phyloP scores from a whole-genome alignment of 2,113 vertebrate genomes.

The Haemorhous mexicanus region DNA sequence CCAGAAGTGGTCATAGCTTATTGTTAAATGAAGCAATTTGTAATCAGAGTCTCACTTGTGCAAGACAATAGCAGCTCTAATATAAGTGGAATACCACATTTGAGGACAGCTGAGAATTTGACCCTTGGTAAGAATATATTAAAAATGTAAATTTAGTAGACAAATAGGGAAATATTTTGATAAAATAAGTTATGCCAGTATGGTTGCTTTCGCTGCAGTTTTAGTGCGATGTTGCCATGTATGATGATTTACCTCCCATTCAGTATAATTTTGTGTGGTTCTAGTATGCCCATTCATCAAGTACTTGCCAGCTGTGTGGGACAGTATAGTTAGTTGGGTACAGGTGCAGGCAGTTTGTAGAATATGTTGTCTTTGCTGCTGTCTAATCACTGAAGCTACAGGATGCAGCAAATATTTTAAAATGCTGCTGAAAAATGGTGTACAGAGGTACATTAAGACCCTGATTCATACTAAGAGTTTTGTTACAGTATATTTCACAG shows the following conservation, averaged over 20 bases:
- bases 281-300: neutral
- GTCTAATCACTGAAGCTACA: neutral
- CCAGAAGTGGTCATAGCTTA: neutral
- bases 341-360: neutral
- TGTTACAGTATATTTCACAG: neutral
- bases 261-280: neutral
- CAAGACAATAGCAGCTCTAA: neutral
- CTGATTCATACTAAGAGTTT: neutral
- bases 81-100: neutral
- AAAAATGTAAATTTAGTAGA: neutral
- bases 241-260: neutral
- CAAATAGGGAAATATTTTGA: neutral
- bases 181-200: neutral
- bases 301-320: neutral
- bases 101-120: neutral
- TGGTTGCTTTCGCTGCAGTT: neutral
- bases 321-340: neutral
- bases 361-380: neutral
- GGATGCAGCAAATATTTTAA: slow-evolving; percentile 23
- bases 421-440: neutral
- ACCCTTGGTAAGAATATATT: neutral
- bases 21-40: neutral
- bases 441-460: neutral
- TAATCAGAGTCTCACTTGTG: neutral
- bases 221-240: neutral